Evolutionary conservation across 2,888 invertebrate genomes (phyloP), one percentile per base, ranked within the genome.

Genomic region (Tenthredo mesomela): DNA sequence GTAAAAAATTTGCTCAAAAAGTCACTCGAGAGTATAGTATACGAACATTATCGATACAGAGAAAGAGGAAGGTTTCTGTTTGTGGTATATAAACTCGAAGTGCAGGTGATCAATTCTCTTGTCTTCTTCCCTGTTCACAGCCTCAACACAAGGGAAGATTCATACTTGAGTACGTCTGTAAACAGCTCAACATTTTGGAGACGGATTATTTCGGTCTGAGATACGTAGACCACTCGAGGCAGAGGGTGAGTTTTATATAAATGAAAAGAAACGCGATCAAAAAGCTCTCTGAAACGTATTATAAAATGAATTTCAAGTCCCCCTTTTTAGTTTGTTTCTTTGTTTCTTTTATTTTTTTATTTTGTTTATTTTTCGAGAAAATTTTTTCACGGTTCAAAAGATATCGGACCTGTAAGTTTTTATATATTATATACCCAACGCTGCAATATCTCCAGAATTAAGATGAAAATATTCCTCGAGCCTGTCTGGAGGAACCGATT

Each of bases 171-270:
- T 96, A 97, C 94, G 97, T 98, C 87, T 98, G 98, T 94, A 96
- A 97, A 92, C 97, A 98, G 93, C 94, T 98, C 90, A 97, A 98
- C 94, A 96, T 99, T 88, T 95, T 97, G 87, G 98, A 98, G 94
- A 98, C 97, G 91, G 98, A 99, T 94, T 98, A 98, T 94, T 98
- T 99, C 93, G 98, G 98, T 15, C 95, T 98, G 87, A 96, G 98
- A 87, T 98, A 97, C 95, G 98, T 98, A 88, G 98, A 98, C 93
- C 95, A 96, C 85, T 96, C 96, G 89, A 97, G 97, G 89, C 98
- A 98, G 94, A 95, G 98, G 95, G 98, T 98, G 94, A 95, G 95
- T 92, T 92, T 78, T 77, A n/a, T 77, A 43, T 33, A 77, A 10
- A 29, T 54, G 50, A 50, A 5, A 70, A 67, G 29, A 25, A 61